These are phyloP conservation scores for Lamprotornis superbus DNA, from an alignment of 2,113 vertebrate genomes.

Conservation along the genomic window DNA sequence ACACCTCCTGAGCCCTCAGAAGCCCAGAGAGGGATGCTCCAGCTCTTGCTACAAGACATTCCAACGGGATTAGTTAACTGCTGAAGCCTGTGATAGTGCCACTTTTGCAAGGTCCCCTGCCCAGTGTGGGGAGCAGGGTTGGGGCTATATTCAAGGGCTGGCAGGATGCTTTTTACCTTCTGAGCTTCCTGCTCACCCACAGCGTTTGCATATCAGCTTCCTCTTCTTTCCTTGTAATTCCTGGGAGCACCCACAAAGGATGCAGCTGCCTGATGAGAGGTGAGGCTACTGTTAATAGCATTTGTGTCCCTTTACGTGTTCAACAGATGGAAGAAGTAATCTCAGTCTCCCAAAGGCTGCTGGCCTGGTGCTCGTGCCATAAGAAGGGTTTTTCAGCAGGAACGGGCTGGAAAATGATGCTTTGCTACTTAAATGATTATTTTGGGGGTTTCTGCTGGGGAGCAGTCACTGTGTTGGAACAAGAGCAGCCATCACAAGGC, in stretches of 20 bases:
- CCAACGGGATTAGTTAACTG: rapidly evolving
- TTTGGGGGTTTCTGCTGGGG: neutral
- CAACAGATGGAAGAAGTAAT: neutral
- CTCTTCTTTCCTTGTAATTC: neutral
- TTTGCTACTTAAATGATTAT: neutral
- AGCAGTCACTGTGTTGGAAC: neutral
- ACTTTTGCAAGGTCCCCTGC: neutral
- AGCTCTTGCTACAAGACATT: neutral
- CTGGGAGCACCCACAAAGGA: neutral
- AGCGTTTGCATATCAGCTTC: neutral
- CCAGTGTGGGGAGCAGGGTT: neutral
- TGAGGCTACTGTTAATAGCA: neutral
- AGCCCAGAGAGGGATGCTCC: neutral
- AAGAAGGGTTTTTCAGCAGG: neutral
- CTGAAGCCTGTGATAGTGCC: neutral
- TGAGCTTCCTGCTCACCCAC: neutral
- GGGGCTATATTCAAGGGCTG: neutral
- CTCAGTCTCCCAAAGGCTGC: neutral
- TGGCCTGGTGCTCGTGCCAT: rapidly evolving
- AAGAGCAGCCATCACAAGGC: neutral
- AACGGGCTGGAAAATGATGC: neutral
- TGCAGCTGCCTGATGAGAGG: neutral
- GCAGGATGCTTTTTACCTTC: neutral
- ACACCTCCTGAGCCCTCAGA: neutral
- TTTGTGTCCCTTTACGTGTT: neutral